phyloP scores from a whole-genome alignment of 1,140 invertebrate genomes.

The Drosophila athabasca region DNA sequence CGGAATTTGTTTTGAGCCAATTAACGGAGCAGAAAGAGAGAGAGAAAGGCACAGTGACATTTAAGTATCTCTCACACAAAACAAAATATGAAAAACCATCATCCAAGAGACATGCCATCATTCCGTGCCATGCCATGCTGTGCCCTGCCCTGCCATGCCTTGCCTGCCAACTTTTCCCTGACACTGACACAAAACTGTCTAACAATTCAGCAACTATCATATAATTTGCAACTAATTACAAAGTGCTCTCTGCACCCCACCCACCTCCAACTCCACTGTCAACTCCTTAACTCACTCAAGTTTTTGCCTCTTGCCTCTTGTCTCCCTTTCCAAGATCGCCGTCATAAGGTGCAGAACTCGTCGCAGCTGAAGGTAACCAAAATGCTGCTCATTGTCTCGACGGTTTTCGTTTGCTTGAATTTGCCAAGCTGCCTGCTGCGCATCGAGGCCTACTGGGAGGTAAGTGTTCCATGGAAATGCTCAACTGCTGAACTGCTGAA shows the following conservation, averaged over 20 bases:
- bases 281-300: constrained; percentile 5
- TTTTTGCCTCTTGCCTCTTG: background rate
- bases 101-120: constrained; percentile 6
- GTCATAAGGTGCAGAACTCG: constrained; percentile 79
- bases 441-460: constrained; percentile 86
- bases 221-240: constrained; percentile 45
- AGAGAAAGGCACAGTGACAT: constrained; percentile 10
- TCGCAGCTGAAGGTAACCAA: constrained; percentile 90
- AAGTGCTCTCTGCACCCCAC: constrained; percentile 8
- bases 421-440: constrained; percentile 89
- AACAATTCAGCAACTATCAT: constrained; percentile 42
- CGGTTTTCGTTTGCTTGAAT: constrained; percentile 91
- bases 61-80: constrained; percentile 16
- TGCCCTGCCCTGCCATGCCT: background rate
- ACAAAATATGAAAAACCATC: constrained; percentile 21
- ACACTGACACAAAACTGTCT: constrained; percentile 42
- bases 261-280: background rate
- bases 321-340: constrained; percentile 4
- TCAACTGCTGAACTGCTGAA: background rate
- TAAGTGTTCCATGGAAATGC: constrained; percentile 78
- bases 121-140: constrained; percentile 8
- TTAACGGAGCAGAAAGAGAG: constrained; percentile 20
- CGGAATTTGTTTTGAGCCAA: constrained; percentile 35
- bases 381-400: constrained; percentile 92
- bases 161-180: constrained; percentile 29